Conservation (phyloP, 2,113 vertebrate species). For the Cochlearius cochlearius region DNA sequence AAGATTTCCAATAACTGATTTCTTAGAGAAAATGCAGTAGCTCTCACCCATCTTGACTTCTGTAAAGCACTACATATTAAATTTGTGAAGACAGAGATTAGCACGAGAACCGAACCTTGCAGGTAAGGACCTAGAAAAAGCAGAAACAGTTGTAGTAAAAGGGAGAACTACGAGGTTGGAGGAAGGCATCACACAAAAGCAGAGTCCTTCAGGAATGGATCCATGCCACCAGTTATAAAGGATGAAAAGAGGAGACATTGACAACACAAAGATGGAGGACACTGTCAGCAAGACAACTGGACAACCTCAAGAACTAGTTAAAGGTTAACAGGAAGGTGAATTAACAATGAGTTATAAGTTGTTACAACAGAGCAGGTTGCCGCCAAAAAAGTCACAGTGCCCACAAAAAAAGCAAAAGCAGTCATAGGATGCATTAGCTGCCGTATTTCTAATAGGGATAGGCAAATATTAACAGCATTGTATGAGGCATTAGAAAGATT, state of each 20-base stretch:
- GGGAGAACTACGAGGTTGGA: neutral
- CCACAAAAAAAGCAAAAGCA: neutral
- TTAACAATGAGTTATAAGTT: neutral
- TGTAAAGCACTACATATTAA: neutral
- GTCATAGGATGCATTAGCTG: neutral
- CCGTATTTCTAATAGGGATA: neutral
- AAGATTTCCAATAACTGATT: neutral
- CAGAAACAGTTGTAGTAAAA: neutral
- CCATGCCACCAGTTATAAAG: neutral
- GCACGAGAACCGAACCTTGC: neutral
- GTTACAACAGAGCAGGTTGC: neutral
- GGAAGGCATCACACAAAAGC: neutral
- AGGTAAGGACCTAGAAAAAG: neutral
- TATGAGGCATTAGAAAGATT: neutral
- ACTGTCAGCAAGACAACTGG: neutral
- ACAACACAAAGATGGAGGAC: neutral
- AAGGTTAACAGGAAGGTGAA: neutral
- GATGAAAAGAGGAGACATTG: neutral
- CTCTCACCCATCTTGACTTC: neutral
- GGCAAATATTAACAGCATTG: neutral
- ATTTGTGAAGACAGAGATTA: neutral
- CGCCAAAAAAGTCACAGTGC: neutral
- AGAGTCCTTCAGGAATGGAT: neutral
- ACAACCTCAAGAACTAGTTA: neutral
- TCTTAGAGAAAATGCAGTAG: neutral